Base-by-base conservation (phyloP, 2,113 vertebrate species). In the Dipodomys ordii region DNA sequence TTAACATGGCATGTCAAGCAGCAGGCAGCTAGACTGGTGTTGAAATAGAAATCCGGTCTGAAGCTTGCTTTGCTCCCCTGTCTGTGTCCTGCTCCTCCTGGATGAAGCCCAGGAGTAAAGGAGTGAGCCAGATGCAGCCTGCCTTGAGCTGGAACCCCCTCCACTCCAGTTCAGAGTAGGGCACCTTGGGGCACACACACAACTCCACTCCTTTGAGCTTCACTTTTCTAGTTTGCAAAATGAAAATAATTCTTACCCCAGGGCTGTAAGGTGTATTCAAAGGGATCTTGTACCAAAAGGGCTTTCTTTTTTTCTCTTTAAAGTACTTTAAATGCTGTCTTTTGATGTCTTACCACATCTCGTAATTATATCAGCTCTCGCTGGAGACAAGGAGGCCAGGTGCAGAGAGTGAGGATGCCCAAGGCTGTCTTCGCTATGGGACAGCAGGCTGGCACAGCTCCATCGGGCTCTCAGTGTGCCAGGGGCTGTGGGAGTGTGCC, bases 151-250 rank as follows among this genome's bases (percentile, higher is more conserved):
- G 67, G 60, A 28, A 7, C 64, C 60, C 20, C 30, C 53, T 94
- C 81, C 73, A 0, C 7, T 20, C 68, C 30, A 22, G 16, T 46
- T 83, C 57, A 32, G 92, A 83, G 78, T n/a, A 16, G 53, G 57
- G 57, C 7, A 69, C 87, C 95, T 62, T 35, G 9, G 71, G 32
- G 62, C 22, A 27, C 2, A 8, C 19, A 25, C 22, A 8, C 15
- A 0, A 1, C 25, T 32, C 25, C 7, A 0, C 22, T 67, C 35
- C 95, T 96, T 96, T 95, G 87, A 96, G 96, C 87, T 89, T 77
- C 8, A 46, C 39, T 69, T 77, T 84, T 82, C 49, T 94, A 32
- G 2, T 77, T 84, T 74, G 69, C 72, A 87, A 91, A 88, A 92
- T 30, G 60, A 82, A 46, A 90, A 44, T 46, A 74, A 60, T 12